Conservation (phyloP, 2,797 vertebrate species). For the Acrocephalus scirpaceus region DNA sequence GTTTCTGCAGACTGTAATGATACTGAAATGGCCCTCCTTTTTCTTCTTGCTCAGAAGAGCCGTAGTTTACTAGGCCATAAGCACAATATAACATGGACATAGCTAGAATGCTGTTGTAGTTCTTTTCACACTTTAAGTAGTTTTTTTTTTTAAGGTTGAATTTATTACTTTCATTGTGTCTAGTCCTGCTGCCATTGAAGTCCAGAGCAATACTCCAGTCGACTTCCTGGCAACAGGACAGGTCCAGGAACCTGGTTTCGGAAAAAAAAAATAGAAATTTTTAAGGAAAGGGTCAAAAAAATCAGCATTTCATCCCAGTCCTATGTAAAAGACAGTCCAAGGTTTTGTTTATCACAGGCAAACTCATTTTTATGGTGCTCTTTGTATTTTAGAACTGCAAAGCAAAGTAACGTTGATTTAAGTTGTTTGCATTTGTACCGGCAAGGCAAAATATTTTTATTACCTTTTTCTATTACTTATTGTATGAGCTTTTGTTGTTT, state of each 20-base stretch:
- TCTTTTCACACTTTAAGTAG: conserved; percentile 55
- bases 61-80: conserved; percentile 66
- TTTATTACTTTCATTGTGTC: conserved; percentile 44
- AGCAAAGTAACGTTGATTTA: conserved; percentile 80
- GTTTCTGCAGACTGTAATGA: conserved; percentile 69
- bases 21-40: conserved; percentile 60
- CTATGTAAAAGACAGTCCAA: conserved; percentile 70
- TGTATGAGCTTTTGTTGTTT: conserved; percentile 87
- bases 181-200: conserved; percentile 41
- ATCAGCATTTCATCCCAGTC: conserved; percentile 76
- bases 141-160: conserved; percentile 43
- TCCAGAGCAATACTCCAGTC: neutral
- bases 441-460: conserved; percentile 87
- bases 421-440: conserved; percentile 85
- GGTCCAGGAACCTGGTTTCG: neutral
- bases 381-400: conserved; percentile 81
- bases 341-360: conserved; percentile 75
- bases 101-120: conserved; percentile 49
- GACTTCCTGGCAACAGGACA: conserved; percentile 6
- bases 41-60: conserved; percentile 56
- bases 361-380: conserved; percentile 83
- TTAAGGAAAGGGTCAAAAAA: conserved; percentile 55
- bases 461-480: conserved; percentile 87
- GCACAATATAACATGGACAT: conserved; percentile 69
- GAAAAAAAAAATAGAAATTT: conserved; percentile 1